Conservation (phyloP, 2,888 invertebrate genomes). For the Acanthoscelides obtectus region DNA sequence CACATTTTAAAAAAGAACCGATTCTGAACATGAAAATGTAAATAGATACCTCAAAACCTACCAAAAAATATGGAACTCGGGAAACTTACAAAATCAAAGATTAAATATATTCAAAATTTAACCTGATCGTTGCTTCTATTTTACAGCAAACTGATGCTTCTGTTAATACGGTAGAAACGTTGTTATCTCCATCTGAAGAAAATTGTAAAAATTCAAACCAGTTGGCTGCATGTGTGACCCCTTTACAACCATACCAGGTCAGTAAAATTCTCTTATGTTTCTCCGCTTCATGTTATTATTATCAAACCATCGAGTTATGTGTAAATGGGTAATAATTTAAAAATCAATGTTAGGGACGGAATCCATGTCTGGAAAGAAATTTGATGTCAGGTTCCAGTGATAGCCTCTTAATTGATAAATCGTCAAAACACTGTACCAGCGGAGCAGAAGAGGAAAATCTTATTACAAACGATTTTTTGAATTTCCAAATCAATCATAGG, state of each 20-base stretch:
- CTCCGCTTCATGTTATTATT: no score
- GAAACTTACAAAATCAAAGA: no score
- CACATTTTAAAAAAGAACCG: no score
- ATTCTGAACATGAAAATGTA: no score
- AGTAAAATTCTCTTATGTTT: no score
- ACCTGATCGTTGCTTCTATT: not conserved
- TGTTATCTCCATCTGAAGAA: conserved; percentile 55
- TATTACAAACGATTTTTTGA: conserved; percentile 51
- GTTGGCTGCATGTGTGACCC: conserved; percentile 45
- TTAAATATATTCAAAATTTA: no score
- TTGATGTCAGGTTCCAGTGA: conserved; percentile 54
- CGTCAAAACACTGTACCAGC: conserved; percentile 53
- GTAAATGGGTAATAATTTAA: not conserved
- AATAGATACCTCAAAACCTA: no score
- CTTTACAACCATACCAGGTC: conserved; percentile 75
- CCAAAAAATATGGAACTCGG: no score
- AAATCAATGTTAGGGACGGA: conserved; percentile 39
- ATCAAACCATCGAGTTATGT: no score
- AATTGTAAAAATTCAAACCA: conserved; percentile 55
- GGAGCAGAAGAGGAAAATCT: conserved; percentile 50
- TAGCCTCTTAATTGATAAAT: conserved; percentile 60
- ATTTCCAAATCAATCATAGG: conserved; percentile 44
- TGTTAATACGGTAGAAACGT: conserved; percentile 58
- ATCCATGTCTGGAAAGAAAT: conserved; percentile 72
- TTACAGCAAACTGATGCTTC: conserved; percentile 40